Conservation (phyloP, 2,888 invertebrate species). For the Sphecodes monilicornis region DNA sequence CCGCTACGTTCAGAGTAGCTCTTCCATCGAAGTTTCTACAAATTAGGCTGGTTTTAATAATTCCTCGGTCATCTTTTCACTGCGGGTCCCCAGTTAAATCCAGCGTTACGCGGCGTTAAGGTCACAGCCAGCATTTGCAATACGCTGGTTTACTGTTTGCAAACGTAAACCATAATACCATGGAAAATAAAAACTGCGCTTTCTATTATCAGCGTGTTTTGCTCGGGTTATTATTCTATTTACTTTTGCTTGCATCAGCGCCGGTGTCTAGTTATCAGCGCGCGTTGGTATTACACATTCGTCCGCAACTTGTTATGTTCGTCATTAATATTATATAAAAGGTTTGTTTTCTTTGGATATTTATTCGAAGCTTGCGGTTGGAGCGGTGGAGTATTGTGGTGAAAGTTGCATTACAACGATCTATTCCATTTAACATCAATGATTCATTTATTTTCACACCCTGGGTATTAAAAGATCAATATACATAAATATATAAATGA, state of each 20-base stretch:
- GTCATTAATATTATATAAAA: neutral
- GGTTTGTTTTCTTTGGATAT: neutral
- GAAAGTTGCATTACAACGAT: neutral
- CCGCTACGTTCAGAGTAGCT: slow-evolving; percentile 17
- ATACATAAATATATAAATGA: no score
- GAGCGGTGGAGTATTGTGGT: neutral
- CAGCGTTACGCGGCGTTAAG: neutral
- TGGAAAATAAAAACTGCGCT: slow-evolving; percentile 7
- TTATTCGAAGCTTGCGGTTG: neutral
- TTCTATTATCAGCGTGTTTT: neutral
- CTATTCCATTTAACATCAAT: neutral
- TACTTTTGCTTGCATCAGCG: neutral
- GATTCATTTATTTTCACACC: neutral
- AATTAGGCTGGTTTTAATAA: slow-evolving; percentile 42
- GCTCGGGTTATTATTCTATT: neutral
- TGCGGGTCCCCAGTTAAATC: neutral
- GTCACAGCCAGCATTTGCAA: slow-evolving; percentile 47
- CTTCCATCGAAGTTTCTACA: slow-evolving; percentile 11
- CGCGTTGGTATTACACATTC: neutral
- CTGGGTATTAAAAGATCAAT: neutral
- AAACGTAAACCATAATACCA: slow-evolving; percentile 37
- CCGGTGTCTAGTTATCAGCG: neutral
- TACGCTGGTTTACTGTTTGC: slow-evolving; percentile 53
- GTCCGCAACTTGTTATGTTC: neutral
- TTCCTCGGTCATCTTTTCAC: slow-evolving; percentile 23